Evolutionary conservation across 2,113 vertebrate species (phyloP).

Genomic region (Morphnarchus princeps): DNA sequence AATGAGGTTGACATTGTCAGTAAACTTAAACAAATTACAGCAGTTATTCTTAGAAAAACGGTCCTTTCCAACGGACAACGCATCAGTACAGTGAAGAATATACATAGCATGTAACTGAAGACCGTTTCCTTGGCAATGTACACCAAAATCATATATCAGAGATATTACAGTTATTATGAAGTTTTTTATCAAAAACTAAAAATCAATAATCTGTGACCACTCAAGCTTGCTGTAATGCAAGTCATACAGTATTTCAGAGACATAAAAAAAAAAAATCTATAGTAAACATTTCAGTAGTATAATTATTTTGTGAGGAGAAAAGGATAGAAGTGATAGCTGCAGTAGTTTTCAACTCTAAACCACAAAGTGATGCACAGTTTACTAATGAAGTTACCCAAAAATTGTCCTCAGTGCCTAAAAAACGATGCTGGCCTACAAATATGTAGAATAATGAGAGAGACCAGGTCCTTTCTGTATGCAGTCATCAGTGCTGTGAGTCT

Average conservation of each 20-base stretch:
- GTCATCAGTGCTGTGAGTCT: not conserved
- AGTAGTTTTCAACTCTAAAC: not conserved
- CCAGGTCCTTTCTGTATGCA: not conserved
- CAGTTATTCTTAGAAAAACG: not conserved
- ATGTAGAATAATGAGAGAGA: not conserved
- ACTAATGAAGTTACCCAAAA: slow-evolving; percentile 13
- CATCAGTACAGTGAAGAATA: not conserved
- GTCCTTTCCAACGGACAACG: not conserved
- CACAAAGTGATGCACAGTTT: not conserved
- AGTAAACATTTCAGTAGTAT: not conserved
- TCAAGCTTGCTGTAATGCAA: not conserved
- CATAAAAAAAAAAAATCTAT: not conserved
- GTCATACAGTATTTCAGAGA: not conserved
- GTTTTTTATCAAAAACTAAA: slow-evolving; percentile 36
- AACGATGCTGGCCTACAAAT: not conserved
- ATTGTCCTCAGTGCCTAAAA: not conserved
- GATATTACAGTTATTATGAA: slow-evolving; percentile 19
- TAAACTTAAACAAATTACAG: not conserved
- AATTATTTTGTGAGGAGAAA: not conserved
- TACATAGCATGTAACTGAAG: not conserved
- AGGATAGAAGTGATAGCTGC: not conserved
- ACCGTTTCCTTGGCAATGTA: not conserved
- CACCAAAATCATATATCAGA: not conserved
- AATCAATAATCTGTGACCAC: slow-evolving; percentile 33
- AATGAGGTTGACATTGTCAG: not conserved